Base-by-base conservation (phyloP, 1,140 invertebrate genomes). In the Caenorhabditis latens region DNA sequence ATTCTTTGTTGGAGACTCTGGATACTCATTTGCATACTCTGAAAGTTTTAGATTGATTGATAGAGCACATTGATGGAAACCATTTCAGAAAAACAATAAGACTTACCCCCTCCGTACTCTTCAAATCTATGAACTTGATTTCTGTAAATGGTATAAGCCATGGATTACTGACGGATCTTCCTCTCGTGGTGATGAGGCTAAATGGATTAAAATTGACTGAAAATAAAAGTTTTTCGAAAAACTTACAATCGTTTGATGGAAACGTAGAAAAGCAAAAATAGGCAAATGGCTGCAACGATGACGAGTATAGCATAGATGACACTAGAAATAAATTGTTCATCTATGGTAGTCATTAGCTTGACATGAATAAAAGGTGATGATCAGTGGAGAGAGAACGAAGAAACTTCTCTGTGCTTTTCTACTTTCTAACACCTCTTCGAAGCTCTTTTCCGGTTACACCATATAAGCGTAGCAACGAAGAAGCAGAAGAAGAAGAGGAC, bases 11-110 rank as follows among this genome's bases (percentile, higher is more conserved):
- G 24, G 7, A 86, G 57, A 65, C 61, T 71, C 16, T 79, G 86
- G 8, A 86, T 63, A 6, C 75, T 83, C 42, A 86, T 61, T 9
- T 86, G 55, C 11, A 83, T 53, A 48, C 83, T 71, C 86, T 86
- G 58, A 82, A 82, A 75, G n/a, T 16, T 19, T 57, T 24, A n/a
- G n/a, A 57, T 16, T 9, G 7, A n/a, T 32, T 19, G n/a, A 4
- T 8, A 53, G 48, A 14, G 24, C n/a, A 82, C 11, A n/a, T n/a
- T n/a, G n/a, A n/a, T n/a, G 5, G 24, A 82, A 13, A 8, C 13
- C 53, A 13, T 1, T 24, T 6, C 48, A 21, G 14, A 53, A 53
- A 53, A 53, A 53, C n/a, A 82, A 24, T 9, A 82, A 14, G n/a
- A 50, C 83, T 48, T 21, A 84, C 58, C 32, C 55, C 58, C 14